Conservation (phyloP, 2,888 invertebrate species). For the Cosmia trapezina region DNA sequence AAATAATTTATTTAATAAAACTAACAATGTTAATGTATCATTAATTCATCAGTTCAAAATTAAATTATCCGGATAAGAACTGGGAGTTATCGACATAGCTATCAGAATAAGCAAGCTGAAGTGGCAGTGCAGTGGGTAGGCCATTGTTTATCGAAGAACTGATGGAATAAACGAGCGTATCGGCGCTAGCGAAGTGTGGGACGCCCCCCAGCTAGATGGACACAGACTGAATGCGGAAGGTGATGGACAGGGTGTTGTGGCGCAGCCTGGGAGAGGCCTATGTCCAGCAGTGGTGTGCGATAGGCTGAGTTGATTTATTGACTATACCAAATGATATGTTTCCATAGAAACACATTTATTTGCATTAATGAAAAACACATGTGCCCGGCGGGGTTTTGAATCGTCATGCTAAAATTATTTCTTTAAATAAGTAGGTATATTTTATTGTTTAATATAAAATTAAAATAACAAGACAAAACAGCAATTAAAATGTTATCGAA, state of each 20-base stretch:
- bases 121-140: not conserved
- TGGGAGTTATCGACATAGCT: not conserved
- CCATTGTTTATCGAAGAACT: not conserved
- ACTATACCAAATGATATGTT: not conserved
- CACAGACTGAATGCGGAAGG: not conserved
- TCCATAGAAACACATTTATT: not conserved
- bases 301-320: not conserved
- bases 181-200: not conserved
- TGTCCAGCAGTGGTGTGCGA: not conserved
- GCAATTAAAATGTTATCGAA: conserved; percentile 6
- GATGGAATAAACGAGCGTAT: not conserved
- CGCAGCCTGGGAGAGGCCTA: not conserved
- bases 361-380: not conserved
- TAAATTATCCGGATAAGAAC: not conserved
- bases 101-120: not conserved
- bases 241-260: not conserved
- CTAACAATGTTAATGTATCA: no score
- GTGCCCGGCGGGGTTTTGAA: no score
- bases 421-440: no score
- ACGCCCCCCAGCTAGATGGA: not conserved
- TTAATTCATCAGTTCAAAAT: no score
- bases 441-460: not conserved
- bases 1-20: no score
- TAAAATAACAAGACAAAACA: not conserved
- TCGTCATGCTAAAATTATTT: not conserved